Percentiles rank a stretch among this genome's conserved stretches.
Conservation (phyloP, 2,888 invertebrate genomes). For the Hylaea fasciaria region DNA sequence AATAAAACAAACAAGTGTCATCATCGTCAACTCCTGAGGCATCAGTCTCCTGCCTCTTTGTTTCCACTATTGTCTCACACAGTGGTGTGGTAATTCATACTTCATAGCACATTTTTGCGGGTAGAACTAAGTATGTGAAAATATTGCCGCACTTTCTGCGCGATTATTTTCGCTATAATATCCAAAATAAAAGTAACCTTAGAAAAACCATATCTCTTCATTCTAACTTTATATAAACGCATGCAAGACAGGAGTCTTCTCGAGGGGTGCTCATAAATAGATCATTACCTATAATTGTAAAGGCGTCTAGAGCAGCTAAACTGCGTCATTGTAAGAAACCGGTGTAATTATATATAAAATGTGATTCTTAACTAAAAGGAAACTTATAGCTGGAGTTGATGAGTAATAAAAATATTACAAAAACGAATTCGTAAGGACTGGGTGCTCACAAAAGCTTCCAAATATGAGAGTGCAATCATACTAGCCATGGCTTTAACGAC, state of each 20-base stretch:
- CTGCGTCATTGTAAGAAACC: too few relatives aligned
- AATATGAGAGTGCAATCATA: slow-evolving; percentile 64
- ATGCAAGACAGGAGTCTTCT: too few relatives aligned
- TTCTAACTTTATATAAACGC: too few relatives aligned
- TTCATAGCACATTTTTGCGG: too few relatives aligned
- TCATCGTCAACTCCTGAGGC: slow-evolving; percentile 69
- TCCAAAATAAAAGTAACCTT: too few relatives aligned
- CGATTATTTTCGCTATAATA: too few relatives aligned
- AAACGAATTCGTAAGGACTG: slow-evolving; percentile 31
- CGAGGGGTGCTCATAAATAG: too few relatives aligned
- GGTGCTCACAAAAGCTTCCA: slow-evolving; percentile 53
- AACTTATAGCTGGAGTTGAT: slow-evolving; percentile 16
- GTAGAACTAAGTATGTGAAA: too few relatives aligned
- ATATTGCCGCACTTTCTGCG: too few relatives aligned
- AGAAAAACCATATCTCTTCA: too few relatives aligned
- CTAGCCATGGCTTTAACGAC: slow-evolving; percentile 60
- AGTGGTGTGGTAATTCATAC: slow-evolving; percentile 34
- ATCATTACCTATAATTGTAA: too few relatives aligned
- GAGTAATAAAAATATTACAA: slow-evolving; percentile 33
- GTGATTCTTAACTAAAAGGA: background rate
- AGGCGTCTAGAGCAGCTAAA: too few relatives aligned
- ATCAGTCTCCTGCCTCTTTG: slow-evolving; percentile 47
- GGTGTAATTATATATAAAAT: background rate
- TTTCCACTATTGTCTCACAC: slow-evolving; percentile 55
- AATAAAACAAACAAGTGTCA: slow-evolving; percentile 82